Evolutionary conservation across 2,797 vertebrate species (phyloP).

Genomic region (Alca torda): DNA sequence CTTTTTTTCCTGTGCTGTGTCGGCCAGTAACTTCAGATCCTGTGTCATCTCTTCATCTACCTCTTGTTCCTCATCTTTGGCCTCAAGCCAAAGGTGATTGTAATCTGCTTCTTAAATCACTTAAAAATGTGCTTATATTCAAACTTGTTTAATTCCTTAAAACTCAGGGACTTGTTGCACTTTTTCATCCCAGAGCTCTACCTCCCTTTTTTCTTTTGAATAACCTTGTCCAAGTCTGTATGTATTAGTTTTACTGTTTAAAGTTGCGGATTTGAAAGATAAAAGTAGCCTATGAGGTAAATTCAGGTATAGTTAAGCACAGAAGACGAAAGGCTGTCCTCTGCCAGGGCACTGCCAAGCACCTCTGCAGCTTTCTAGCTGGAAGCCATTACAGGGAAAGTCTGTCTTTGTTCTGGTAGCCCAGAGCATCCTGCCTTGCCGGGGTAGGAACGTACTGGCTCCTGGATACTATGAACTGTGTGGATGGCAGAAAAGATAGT

Average conservation of each 20-base stretch:
- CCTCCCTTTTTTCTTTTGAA: background rate
- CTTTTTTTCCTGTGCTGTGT: background rate
- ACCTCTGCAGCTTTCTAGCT: background rate
- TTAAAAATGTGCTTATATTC: background rate
- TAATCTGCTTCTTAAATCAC: background rate
- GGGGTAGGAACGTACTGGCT: background rate
- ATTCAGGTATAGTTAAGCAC: background rate
- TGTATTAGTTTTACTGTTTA: background rate
- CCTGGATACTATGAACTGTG: accelerated
- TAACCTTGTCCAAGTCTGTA: background rate
- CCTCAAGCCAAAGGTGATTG: background rate
- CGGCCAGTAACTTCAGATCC: background rate
- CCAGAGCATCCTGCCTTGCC: background rate
- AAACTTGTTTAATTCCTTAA: background rate
- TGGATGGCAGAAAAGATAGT: background rate
- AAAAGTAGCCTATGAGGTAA: background rate
- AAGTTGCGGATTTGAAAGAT: background rate
- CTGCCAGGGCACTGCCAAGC: background rate
- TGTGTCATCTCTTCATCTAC: background rate
- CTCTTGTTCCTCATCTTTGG: background rate
- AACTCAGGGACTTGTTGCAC: background rate
- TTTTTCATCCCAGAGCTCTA: background rate
- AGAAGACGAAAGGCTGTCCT: background rate
- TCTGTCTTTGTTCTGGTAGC: background rate
- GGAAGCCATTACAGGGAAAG: background rate